A percentile compares a stretch with the other conserved stretches of the same genome.
Evolutionary conservation across 2,113 vertebrate genomes (phyloP).

Genomic region (Notothenia coriiceps): DNA sequence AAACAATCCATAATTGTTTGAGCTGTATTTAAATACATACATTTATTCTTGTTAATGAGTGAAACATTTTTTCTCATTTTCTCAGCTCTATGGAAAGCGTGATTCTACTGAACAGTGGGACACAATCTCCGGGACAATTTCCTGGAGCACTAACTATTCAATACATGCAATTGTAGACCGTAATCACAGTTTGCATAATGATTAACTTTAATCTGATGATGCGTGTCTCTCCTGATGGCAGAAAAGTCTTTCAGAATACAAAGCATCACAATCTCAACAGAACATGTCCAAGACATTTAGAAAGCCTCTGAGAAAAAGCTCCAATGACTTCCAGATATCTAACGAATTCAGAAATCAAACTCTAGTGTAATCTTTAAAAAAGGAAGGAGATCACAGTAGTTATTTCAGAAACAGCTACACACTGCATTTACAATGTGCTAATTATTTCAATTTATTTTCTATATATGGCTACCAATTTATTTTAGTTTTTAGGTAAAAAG

Average conservation of each 20-base stretch:
- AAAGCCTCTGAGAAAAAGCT: neutral
- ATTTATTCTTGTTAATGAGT: too few species aligned
- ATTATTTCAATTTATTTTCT: neutral
- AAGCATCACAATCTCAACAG: neutral
- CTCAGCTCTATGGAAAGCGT: too few species aligned
- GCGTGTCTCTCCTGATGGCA: conserved; percentile 12
- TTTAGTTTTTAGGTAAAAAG: neutral
- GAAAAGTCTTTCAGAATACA: conserved; percentile 6
- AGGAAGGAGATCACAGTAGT: neutral
- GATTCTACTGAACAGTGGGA: neutral
- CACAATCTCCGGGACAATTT: conserved; percentile 3
- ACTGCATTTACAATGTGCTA: neutral
- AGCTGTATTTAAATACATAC: too few species aligned
- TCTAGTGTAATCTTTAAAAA: neutral
- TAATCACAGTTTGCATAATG: conserved; percentile 41
- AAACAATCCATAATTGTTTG: too few species aligned
- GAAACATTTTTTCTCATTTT: too few species aligned
- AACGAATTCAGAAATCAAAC: neutral
- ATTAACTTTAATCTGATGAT: conserved; percentile 33
- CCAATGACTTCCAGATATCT: neutral
- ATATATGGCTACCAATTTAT: neutral
- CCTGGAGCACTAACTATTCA: conserved; percentile 21
- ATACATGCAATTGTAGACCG: conserved; percentile 9
- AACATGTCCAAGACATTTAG: neutral
- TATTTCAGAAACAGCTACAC: neutral